Base-by-base conservation (phyloP, 2,888 invertebrate genomes). In the Minunthozetes semirufus region DNA sequence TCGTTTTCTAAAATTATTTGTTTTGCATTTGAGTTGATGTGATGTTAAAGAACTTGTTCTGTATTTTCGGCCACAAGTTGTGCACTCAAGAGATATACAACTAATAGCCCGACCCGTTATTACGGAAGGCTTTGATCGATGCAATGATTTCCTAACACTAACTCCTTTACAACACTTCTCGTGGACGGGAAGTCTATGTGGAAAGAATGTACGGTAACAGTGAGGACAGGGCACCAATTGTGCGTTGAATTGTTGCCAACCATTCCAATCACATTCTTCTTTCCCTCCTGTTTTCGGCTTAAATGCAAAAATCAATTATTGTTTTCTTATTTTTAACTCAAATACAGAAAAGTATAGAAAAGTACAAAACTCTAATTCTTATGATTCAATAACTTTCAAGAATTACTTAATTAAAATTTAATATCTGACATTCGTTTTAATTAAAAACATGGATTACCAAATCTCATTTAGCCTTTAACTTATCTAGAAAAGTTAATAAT, bases 201-300 rank as follows among this genome's bases (percentile, higher is more conserved):
- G 88, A 77, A 86, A 84, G 82, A 90, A 90, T 33, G 88, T 89
- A 68, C 90, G 84, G 13, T 87, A 87, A 81, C 90, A 90, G 79
- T 86, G 87, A 61, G 84, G 83, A 80, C 90, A 90, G 1, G 88
- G 86, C 27, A 88, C 83, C 79, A 90, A 82, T 77, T 87, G 85
- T 3, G 82, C 82, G 66, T 87, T 83, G 76, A 87, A 85, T 25
- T 85, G 84, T 77, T 87, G 83, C 87, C 87, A 88, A 9, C 84
- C 84, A 6, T 85, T 85, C 74, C 53, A 68, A 70, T 70, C 74
- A 71, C 66, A 75, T 2, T 59, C 53, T 13, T 83, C 84, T 29
- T 81, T 81, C 72, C 80, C 80, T 78, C 84, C 84, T 71, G 79
- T 75, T 17, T 76, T 72, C 19, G n/a, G n/a, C n/a, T n/a, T n/a